Evolutionary conservation across 2,113 vertebrate genomes (phyloP), one percentile per base, ranked within the genome.

Genomic region (Zosterops borbonicus): DNA sequence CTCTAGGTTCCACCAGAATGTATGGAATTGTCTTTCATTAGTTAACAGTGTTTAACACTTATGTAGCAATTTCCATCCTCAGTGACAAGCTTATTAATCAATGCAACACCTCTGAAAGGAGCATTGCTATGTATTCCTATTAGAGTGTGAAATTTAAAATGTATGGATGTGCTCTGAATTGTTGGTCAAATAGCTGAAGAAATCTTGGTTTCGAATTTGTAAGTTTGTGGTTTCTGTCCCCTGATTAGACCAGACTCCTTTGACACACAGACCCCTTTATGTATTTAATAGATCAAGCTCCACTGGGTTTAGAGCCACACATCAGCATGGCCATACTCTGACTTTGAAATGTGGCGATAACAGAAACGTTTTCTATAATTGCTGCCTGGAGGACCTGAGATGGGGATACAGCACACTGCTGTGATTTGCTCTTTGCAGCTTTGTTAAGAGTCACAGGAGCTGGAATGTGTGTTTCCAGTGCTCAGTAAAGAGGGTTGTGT

Each of bases 21-120:
- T 89, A 87, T 87, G 84, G 87, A 95, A 89, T 95, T 89, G 37
- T 95, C 81, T 97, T 96, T 68, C 27, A 2, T 69, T 93, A 89
- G 60, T 94, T 95, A 95, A 75, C 81, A 95, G 78, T 6, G 12
- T 69, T 94, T 91, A 91, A 91, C 70, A 87, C 74, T 84, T 91
- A 79, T 6, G 78, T 92, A 85, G 89, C 83, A 85, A 79, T 87
- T 92, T 96, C 81, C 81, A 85, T 83, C 53, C 70, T 82, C 0
- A 0, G 49, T 89, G 89, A 87, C 89, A 91, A 91, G 87, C 81
- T 95, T 95, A 97, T 94, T 95, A 95, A 97, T 96, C 91, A 91
- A 55, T 79, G 65, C 70, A 89, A 87, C 91, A 92, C 93, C 53
- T 92, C 81, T 94, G 94, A 94, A 96, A 92, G 74, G 65, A 87